Conservation (phyloP, 2,888 invertebrate species). For the Tetheella fluctuosa region DNA sequence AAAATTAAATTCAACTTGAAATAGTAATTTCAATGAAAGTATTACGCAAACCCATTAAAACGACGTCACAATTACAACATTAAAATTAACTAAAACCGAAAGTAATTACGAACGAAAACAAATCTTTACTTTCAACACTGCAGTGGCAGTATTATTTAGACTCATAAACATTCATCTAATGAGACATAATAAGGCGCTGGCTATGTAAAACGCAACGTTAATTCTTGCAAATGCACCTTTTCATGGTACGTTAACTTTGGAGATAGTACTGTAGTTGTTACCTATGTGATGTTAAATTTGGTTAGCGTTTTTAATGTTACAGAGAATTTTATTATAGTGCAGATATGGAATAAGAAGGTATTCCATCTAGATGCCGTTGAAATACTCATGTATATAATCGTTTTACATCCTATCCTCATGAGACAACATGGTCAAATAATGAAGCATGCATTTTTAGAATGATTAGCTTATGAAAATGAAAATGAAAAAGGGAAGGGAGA, state of each 20-base stretch:
- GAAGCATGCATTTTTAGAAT: too few relatives aligned
- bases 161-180: slow-evolving; percentile 25
- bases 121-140: slow-evolving; percentile 5
- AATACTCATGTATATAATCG: background rate
- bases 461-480: too few relatives aligned
- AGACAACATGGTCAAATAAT: background rate
- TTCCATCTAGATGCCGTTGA: background rate
- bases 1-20: background rate
- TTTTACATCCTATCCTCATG: background rate
- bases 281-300: slow-evolving; percentile 29
- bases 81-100: background rate
- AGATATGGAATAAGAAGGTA: background rate
- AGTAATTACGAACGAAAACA: slow-evolving; percentile 7
- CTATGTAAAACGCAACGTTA: slow-evolving; percentile 38
- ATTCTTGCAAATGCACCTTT: slow-evolving; percentile 34
- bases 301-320: slow-evolving; percentile 26
- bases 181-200: slow-evolving; percentile 33
- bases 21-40: background rate
- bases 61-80: background rate
- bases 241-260: slow-evolving; percentile 34
- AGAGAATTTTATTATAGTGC: slow-evolving; percentile 28
- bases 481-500: too few relatives aligned
- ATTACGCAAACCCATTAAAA: background rate
- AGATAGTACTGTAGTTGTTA: slow-evolving; percentile 20
- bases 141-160: slow-evolving; percentile 2